Percentiles rank a stretch among this genome's conserved stretches.
phyloP scores from a whole-genome alignment of 2,888 invertebrate genomes.

The Iphiclides podalirius region DNA sequence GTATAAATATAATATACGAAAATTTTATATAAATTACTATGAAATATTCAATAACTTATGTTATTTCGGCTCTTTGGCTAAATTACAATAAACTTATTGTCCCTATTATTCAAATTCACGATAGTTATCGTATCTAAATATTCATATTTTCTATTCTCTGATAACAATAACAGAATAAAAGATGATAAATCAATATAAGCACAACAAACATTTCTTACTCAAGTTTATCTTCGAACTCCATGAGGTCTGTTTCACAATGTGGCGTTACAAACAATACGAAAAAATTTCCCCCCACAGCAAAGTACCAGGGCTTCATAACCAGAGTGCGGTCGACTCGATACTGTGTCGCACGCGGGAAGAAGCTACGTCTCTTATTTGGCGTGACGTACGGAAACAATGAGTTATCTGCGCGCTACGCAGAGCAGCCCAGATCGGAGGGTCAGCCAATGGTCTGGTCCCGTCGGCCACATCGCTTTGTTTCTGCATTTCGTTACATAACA shows the following conservation, averaged over 20 bases:
- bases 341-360: constrained; percentile 1
- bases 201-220: constrained; percentile 3
- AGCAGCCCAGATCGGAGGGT: constrained; percentile 16
- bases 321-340: not conserved
- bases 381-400: constrained; percentile 9
- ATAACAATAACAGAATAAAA: constrained; percentile 9
- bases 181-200: constrained; percentile 10
- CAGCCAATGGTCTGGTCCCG: constrained; percentile 13
- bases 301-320: constrained; percentile 10
- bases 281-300: too few species aligned
- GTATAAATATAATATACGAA: too few species aligned
- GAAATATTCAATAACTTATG: too few species aligned
- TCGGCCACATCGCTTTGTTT: too few species aligned
- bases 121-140: too few species aligned
- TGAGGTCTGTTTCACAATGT: not conserved
- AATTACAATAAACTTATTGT: too few species aligned
- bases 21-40: too few species aligned
- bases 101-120: too few species aligned
- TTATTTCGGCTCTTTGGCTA: too few species aligned
- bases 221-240: not conserved
- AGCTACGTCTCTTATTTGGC: not conserved
- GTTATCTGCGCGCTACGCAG: constrained; percentile 16
- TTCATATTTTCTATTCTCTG: too few species aligned
- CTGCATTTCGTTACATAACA: too few species aligned
- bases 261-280: not conserved